These are phyloP conservation scores for Melangyna quadrimaculata DNA, from an alignment of 2,888 invertebrate genomes.

Conservation along the genomic window DNA sequence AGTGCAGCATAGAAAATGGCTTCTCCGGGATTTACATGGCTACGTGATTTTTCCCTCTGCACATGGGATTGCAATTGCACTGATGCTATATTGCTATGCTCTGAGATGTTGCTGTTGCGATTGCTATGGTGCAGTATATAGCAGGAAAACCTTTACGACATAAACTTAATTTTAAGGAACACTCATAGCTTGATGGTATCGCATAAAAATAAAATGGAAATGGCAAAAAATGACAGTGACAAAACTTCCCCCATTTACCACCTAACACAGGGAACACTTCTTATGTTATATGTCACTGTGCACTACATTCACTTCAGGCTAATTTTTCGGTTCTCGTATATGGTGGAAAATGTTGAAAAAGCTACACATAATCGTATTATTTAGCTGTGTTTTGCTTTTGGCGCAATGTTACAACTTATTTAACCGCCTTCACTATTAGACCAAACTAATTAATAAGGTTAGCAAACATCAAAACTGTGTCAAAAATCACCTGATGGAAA, in stretches of 20 bases:
- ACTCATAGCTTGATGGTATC: constrained; percentile 30
- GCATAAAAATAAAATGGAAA: constrained; percentile 35
- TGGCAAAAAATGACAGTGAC: neutral
- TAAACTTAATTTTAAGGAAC: constrained; percentile 40
- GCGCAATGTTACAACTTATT: constrained; percentile 40
- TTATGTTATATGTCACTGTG: too few species aligned
- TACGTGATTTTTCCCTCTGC: constrained; percentile 57
- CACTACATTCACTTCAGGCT: constrained; percentile 11
- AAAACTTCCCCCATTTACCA: neutral
- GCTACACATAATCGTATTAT: constrained; percentile 50
- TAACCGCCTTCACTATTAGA: neutral
- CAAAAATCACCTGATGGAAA: neutral
- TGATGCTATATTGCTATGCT: too few species aligned
- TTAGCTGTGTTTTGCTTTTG: constrained; percentile 14
- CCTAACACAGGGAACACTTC: too few species aligned
- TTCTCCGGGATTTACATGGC: constrained; percentile 50
- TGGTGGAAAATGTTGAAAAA: constrained; percentile 37
- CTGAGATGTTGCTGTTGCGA: neutral
- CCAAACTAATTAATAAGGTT: neutral
- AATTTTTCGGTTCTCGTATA: constrained; percentile 38
- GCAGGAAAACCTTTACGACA: neutral
- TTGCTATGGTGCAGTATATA: neutral
- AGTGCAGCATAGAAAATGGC: constrained; percentile 14
- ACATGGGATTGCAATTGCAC: constrained; percentile 24
- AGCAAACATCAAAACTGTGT: neutral